Evolutionary conservation across 2,113 vertebrate species (phyloP).

Genomic region (Mus spicilegus): DNA sequence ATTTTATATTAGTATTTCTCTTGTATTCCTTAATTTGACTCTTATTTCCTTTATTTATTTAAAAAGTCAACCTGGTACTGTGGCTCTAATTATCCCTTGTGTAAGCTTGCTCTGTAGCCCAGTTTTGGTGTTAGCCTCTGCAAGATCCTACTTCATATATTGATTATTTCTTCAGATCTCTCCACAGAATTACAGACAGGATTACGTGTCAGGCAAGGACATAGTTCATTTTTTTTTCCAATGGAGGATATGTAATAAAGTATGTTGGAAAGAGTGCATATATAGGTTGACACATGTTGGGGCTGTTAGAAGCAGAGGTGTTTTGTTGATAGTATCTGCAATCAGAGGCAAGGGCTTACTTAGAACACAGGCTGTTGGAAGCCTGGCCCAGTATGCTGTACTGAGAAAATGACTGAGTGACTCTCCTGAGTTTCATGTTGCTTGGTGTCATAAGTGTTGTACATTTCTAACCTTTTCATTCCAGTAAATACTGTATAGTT

Average conservation of each 20-base stretch:
- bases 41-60: neutral
- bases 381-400: too few relatives aligned
- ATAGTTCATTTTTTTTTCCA: neutral
- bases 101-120: neutral
- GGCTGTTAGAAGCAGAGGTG: neutral
- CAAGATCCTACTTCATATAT: neutral
- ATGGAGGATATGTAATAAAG: neutral
- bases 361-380: neutral
- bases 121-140: neutral
- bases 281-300: neutral
- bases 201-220: neutral
- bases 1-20: neutral
- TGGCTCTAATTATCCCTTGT: neutral
- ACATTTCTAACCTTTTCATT: neutral
- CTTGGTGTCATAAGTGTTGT: neutral
- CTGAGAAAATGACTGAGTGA: neutral
- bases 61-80: neutral
- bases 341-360: neutral
- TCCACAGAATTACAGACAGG: neutral
- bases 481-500: neutral
- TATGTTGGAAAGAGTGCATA: neutral
- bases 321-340: neutral
- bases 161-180: neutral
- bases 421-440: neutral
- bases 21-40: conserved; percentile 10